These are phyloP conservation scores for Scaptomyza tumidula DNA, from an alignment of 2,888 invertebrate species.

Conservation along the genomic window DNA sequence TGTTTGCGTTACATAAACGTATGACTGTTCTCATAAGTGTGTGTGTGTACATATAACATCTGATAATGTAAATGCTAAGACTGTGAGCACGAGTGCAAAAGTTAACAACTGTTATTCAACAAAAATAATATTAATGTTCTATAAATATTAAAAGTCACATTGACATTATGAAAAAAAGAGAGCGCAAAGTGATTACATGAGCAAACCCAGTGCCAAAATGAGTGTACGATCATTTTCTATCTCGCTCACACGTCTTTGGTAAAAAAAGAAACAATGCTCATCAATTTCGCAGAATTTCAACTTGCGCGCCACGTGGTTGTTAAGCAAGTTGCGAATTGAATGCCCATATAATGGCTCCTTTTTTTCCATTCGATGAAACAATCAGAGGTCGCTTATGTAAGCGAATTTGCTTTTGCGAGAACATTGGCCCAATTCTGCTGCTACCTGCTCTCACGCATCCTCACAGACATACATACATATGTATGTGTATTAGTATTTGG, in stretches of 20 bases:
- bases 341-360: slow-evolving; percentile 14
- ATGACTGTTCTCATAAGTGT: slow-evolving; percentile 41
- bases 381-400: slow-evolving; percentile 61
- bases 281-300: slow-evolving; percentile 44
- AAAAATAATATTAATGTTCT: slow-evolving; percentile 10
- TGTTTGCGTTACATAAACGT: slow-evolving; percentile 74
- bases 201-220: slow-evolving; percentile 24
- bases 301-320: slow-evolving; percentile 71
- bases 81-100: slow-evolving; percentile 32
- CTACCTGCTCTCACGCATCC: slow-evolving; percentile 27
- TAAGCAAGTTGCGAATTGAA: slow-evolving; percentile 43
- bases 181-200: slow-evolving; percentile 66
- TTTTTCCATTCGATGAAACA: slow-evolving; percentile 9
- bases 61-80: slow-evolving; percentile 12
- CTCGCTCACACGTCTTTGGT: slow-evolving; percentile 13
- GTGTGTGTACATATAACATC: slow-evolving; percentile 16
- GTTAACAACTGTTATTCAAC: slow-evolving; percentile 18
- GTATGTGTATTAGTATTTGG: slow-evolving; percentile 42
- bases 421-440: slow-evolving; percentile 48
- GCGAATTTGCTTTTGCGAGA: slow-evolving; percentile 28
- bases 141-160: slow-evolving; percentile 43
- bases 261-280: slow-evolving; percentile 15
- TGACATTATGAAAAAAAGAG: slow-evolving; percentile 56
- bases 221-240: slow-evolving; percentile 31
- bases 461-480: background rate